Conservation (phyloP, 2,113 vertebrate species). For the Neolamprologus tretocephalus region DNA sequence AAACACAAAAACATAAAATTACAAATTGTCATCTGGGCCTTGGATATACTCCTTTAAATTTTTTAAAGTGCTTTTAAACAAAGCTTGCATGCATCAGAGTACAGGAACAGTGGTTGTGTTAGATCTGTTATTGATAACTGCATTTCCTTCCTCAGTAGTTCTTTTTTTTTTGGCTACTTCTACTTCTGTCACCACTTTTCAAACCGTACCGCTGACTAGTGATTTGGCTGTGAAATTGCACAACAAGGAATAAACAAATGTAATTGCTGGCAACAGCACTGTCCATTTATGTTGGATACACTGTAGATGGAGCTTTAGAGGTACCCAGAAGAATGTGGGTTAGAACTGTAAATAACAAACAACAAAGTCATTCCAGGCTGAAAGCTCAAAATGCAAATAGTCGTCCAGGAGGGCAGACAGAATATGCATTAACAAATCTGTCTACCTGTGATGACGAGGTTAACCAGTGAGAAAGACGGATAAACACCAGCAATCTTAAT, state of each 20-base stretch:
- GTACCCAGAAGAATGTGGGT: not conserved
- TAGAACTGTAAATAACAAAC: not conserved
- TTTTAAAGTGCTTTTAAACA: not conserved
- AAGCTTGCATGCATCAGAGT: not conserved
- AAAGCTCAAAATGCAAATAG: constrained; percentile 4
- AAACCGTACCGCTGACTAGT: fast-evolving
- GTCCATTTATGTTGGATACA: fast-evolving
- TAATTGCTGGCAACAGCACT: not conserved
- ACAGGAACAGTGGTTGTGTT: not conserved
- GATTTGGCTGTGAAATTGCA: not conserved
- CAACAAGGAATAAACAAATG: not conserved
- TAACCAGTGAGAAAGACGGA: not conserved
- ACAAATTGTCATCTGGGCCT: not conserved
- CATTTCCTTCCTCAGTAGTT: not conserved
- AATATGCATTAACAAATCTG: not conserved
- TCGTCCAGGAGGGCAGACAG: not conserved
- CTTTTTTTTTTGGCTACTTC: not conserved
- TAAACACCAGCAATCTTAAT: not conserved
- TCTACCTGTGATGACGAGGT: not conserved
- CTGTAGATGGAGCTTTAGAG: fast-evolving
- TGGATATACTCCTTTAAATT: fast-evolving
- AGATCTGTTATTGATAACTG: fast-evolving
- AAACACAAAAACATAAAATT: not conserved
- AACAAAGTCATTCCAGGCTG: not conserved
- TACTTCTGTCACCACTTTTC: not conserved